Base-by-base conservation (phyloP, 2,797 vertebrate genomes). In the Silurus aristotelis region DNA sequence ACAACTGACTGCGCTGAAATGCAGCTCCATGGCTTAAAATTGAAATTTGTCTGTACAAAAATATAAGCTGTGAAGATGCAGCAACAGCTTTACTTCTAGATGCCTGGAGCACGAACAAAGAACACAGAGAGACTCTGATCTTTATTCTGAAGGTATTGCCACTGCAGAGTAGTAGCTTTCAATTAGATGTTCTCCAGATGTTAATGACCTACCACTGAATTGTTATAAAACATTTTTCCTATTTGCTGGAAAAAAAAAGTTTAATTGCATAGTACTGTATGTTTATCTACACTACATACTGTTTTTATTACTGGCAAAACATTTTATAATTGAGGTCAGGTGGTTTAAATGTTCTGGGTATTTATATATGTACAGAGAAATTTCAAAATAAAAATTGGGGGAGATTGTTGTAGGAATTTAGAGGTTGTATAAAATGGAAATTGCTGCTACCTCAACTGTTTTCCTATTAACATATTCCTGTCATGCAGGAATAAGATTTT, bases 361-460 rank as follows among this genome's bases (percentile, higher is more conserved):
- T 76, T 60, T 73, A 25, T 14, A 56, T 43, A 10, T 31, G 22
- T 13, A 46, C 17, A 25, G 64, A 20, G 19, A 38, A 71, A 25
- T 77, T 38, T 61, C 20, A 58, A 10, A 76, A 43, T 27, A 55
- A 58, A 31, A 83, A 79, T 15, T 83, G 64, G 75, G 55, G 52
- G 31, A 0, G 38, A 19, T 17, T 64, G 20, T 25, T 78, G 81
- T 43, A 63, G 52, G 79, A 8, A n/a, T 75, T 83, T 75, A 72
- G 66, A 64, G 20, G 19, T 46, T 80, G 55, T 83, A 55, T 38
- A 12, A 22, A 38, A 22, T 71, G 64, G 66, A 83, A 78, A 79
- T 72, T 63, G 75, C 38, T 83, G 85, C 81, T 86, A 43, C 71
- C 81, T 22, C 80, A 83, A 64, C 19, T 83, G n/a, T n/a, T n/a